Conservation (phyloP, 2,113 vertebrate genomes). For the Apodemus sylvaticus region DNA sequence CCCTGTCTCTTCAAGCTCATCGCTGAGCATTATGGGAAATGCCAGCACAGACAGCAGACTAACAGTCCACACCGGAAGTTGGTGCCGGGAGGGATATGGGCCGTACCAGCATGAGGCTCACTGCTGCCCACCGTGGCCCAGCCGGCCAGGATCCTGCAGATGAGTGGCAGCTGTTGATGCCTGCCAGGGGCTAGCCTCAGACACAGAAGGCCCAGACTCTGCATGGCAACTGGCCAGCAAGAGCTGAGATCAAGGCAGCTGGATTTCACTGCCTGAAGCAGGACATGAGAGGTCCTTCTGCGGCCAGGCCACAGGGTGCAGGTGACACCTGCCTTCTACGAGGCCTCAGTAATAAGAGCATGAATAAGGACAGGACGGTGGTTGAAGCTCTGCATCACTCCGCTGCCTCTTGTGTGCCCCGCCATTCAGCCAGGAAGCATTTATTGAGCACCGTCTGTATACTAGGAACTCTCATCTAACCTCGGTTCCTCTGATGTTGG, state of each 20-base stretch:
- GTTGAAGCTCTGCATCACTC: not conserved
- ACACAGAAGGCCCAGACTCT: not conserved
- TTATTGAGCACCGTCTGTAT: not conserved
- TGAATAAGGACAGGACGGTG: not conserved
- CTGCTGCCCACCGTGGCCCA: too few relatives aligned
- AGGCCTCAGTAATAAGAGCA: not conserved
- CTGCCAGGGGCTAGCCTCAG: not conserved
- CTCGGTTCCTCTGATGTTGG: not conserved
- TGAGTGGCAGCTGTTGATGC: not conserved
- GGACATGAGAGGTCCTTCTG: not conserved
- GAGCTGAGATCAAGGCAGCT: not conserved
- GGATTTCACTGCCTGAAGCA: too few relatives aligned
- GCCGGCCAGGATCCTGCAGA: not conserved
- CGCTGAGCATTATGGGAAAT: not conserved
- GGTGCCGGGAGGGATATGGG: not conserved
- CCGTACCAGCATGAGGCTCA: not conserved
- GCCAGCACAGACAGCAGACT: not conserved
- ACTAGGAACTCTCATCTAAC: not conserved
- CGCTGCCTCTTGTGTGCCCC: too few relatives aligned
- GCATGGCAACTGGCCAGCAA: not conserved
- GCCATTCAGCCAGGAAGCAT: not conserved
- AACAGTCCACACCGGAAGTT: not conserved
- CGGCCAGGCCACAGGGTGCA: rapidly evolving
- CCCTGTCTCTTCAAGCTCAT: too few relatives aligned
- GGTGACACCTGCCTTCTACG: not conserved